A percentile compares a stretch with the other conserved stretches of the same genome.
These are phyloP conservation scores for Ptilorrhoa leucosticta DNA, from an alignment of 2,113 vertebrate genomes.

Conservation along the genomic window DNA sequence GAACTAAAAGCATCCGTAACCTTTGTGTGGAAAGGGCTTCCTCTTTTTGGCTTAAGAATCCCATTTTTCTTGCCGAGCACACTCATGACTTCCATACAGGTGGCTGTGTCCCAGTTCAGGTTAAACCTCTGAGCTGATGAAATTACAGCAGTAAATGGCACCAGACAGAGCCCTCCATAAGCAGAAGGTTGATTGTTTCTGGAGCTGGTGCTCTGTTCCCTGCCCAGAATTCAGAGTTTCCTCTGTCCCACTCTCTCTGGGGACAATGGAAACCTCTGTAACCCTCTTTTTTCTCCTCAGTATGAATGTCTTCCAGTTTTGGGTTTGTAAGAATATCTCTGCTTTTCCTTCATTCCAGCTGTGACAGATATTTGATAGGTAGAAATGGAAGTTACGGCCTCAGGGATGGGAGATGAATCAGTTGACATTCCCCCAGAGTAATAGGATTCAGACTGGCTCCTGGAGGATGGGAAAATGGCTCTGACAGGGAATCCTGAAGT, in stretches of 20 bases:
- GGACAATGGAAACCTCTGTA: not conserved
- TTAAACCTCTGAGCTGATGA: not conserved
- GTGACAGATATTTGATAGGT: not conserved
- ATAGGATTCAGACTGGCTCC: not conserved
- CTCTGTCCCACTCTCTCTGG: not conserved
- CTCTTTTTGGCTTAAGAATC: not conserved
- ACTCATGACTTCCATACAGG: not conserved
- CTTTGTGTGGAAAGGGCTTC: conserved; percentile 5
- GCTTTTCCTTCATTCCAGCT: conserved; percentile 7
- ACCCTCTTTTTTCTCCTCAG: not conserved
- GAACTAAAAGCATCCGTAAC: conserved; percentile 60
- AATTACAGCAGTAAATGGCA: not conserved
- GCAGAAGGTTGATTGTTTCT: not conserved
- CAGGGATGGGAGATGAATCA: not conserved
- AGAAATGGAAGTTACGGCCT: not conserved
- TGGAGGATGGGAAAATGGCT: conserved; percentile 9
- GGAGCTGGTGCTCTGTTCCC: not conserved
- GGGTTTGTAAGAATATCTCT: not conserved
- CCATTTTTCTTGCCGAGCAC: not conserved
- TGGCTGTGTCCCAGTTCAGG: not conserved
- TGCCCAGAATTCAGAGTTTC: not conserved
- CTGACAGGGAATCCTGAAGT: conserved; percentile 1
- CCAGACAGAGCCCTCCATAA: not conserved
- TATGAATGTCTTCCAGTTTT: not conserved
- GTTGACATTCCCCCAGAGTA: not conserved